Conservation (phyloP, 2,113 vertebrate genomes). For the Marcusenius ussheri region DNA sequence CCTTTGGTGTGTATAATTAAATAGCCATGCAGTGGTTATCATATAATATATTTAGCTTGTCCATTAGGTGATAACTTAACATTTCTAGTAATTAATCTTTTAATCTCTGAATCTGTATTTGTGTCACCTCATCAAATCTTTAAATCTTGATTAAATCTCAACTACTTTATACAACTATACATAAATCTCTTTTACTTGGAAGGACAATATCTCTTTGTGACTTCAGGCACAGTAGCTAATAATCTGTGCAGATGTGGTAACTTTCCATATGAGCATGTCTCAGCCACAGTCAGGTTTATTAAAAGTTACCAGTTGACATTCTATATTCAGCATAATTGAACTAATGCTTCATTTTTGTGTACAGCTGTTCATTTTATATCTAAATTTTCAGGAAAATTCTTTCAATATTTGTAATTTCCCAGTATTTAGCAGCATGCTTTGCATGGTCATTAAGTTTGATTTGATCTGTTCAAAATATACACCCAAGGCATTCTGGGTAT, state of each 20-base stretch:
- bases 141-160: neutral
- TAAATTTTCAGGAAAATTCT: neutral
- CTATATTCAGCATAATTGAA: neutral
- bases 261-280: neutral
- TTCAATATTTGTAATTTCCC: neutral
- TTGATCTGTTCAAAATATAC: neutral
- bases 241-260: neutral
- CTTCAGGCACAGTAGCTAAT: neutral
- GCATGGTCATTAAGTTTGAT: neutral
- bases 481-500: neutral
- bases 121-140: neutral
- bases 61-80: neutral
- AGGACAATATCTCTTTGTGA: neutral
- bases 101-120: neutral
- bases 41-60: neutral
- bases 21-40: neutral
- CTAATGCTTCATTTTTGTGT: neutral
- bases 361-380: neutral
- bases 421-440: neutral
- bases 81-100: neutral
- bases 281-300: neutral
- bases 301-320: neutral
- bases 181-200: neutral
- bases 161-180: neutral
- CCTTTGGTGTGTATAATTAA: neutral